Conservation (phyloP, 1,140 invertebrate species). For the Drosophila athabasca region DNA sequence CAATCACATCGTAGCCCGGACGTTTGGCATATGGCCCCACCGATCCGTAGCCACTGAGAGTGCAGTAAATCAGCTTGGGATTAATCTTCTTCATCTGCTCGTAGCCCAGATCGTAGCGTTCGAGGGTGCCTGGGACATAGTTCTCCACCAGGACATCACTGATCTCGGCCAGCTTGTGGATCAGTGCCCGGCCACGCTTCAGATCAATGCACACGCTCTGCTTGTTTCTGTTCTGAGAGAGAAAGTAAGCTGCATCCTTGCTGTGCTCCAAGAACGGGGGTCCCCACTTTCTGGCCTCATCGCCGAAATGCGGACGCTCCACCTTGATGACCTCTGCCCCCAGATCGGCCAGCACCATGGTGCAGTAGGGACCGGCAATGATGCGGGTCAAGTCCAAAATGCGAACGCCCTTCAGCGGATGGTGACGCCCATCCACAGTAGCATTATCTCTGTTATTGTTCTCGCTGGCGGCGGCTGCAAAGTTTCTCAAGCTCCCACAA, state of each 20-base stretch:
- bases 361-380: conserved; percentile 93
- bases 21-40: conserved; percentile 92
- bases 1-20: conserved; percentile 98
- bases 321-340: conserved; percentile 98
- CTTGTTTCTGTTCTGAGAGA: conserved; percentile 97
- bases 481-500: conserved; percentile 63
- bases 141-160: conserved; percentile 97
- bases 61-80: conserved; percentile 95
- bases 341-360: conserved; percentile 96
- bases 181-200: conserved; percentile 90
- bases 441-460: conserved; percentile 15
- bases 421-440: conserved; percentile 47
- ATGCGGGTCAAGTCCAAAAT: conserved; percentile 94
- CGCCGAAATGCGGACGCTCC: conserved; percentile 88
- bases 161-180: conserved; percentile 89
- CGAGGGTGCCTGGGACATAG: conserved; percentile 95
- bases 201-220: conserved; percentile 96
- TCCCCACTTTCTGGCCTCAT: conserved; percentile 96
- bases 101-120: conserved; percentile 91
- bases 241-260: conserved; percentile 92
- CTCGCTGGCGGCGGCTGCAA: conserved; percentile 46
- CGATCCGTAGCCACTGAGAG: conserved; percentile 95
- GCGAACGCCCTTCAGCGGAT: conserved; percentile 86
- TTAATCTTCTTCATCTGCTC: conserved; percentile 88
- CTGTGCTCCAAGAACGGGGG: conserved; percentile 93